Percentiles rank a stretch among this genome's conserved stretches.
Conservation (phyloP, 1,140 invertebrate genomes). For the Micrasema minimum region DNA sequence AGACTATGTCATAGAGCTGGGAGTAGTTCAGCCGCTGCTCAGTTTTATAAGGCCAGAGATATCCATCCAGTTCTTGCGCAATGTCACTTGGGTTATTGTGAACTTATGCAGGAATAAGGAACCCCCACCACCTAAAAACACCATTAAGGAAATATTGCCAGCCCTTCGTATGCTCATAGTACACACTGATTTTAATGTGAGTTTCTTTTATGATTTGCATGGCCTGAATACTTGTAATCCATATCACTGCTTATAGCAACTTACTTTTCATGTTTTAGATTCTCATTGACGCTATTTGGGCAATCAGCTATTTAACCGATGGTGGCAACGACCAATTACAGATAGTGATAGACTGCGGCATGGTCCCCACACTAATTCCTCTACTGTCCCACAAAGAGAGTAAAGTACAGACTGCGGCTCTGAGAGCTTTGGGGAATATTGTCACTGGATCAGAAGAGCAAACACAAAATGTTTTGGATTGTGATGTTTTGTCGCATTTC, state of each 20-base stretch:
- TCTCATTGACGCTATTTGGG: slow-evolving; percentile 99
- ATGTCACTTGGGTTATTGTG: slow-evolving; percentile 98
- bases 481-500: slow-evolving; percentile 93
- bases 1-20: slow-evolving; percentile 92
- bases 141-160: slow-evolving; percentile 93
- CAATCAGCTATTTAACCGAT: slow-evolving; percentile 98
- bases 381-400: slow-evolving; percentile 95
- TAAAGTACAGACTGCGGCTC: slow-evolving; percentile 96
- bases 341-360: slow-evolving; percentile 96
- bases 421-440: slow-evolving; percentile 98
- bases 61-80: slow-evolving; percentile 91
- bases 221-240: background rate
- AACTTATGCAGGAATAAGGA: slow-evolving; percentile 97
- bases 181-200: slow-evolving; percentile 95
- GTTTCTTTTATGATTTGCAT: slow-evolving; percentile 56
- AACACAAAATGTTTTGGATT: slow-evolving; percentile 94
- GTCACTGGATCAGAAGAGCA: slow-evolving; percentile 99
- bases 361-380: slow-evolving; percentile 94
- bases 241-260: too few species aligned
- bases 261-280: slow-evolving; percentile 71
- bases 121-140: slow-evolving; percentile 85
- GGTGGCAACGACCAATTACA: slow-evolving; percentile 99
- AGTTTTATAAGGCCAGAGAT: slow-evolving; percentile 94
- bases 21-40: slow-evolving; percentile 88
- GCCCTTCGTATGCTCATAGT: slow-evolving; percentile 94